A percentile compares a stretch with the other conserved stretches of the same genome.
Conservation (phyloP, 2,797 vertebrate species). For the Kryptopterus vitreolus region DNA sequence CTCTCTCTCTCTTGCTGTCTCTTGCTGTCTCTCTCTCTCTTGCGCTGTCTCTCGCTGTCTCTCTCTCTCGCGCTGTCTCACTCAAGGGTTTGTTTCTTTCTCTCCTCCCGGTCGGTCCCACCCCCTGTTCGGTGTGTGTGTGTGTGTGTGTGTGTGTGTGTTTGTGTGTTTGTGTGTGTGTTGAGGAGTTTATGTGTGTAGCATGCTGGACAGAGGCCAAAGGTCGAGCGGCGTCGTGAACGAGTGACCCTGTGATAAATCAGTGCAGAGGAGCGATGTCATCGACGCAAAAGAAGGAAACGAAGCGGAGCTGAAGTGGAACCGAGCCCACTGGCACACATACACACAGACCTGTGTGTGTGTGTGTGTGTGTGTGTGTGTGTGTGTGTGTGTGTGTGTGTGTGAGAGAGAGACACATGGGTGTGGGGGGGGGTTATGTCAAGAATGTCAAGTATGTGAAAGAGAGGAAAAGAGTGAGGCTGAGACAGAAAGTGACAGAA, state of each 20-base stretch:
- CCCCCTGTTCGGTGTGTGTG: background rate
- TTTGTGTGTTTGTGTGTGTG: background rate
- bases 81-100: slow-evolving; percentile 16
- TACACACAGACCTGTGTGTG: background rate
- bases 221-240: slow-evolving; percentile 37
- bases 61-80: too few species aligned
- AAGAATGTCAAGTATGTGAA: background rate
- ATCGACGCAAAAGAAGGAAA: slow-evolving; percentile 20
- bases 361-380: slow-evolving; percentile 28
- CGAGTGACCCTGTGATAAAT: slow-evolving; percentile 47
- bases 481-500: background rate
- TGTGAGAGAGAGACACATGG: background rate
- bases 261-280: slow-evolving; percentile 38
- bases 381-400: slow-evolving; percentile 8
- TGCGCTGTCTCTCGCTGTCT: too few species aligned
- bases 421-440: background rate
- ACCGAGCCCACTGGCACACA: background rate
- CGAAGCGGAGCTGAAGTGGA: background rate
- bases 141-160: slow-evolving; percentile 15
- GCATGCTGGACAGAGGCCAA: slow-evolving; percentile 41
- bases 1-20: slow-evolving; percentile 12
- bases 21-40: background rate
- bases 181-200: slow-evolving; percentile 15
- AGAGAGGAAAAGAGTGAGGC: background rate
- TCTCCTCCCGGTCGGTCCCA: slow-evolving; percentile 15